Evolutionary conservation across 1,140 invertebrate genomes (phyloP), one percentile per base, ranked within the genome.

Genomic region (Homarus americanus): DNA sequence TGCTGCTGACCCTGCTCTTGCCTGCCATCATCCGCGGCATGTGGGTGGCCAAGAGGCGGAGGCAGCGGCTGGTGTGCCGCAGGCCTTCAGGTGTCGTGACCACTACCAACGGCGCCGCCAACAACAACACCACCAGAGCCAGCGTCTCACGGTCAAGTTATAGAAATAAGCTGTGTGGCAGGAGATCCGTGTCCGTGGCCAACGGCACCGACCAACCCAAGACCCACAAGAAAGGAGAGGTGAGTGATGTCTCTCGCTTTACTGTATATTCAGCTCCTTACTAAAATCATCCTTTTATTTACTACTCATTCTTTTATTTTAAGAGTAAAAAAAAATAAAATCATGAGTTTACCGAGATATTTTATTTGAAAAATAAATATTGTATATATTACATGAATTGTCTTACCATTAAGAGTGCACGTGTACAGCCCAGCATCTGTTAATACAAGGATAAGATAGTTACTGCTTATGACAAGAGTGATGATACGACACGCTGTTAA

Each of bases 1-100:
- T 97, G 15, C 95, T 97, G 0, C 94, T 98, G n/a, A 98, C 97
- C 0, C 94, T 97, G 0, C 95, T 98, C 1, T 98, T 91, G 66
- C 91, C 91, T 3, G 84, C 91, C 28, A 91, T 91, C 79, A 87
- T 91, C 84, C 44, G 79, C 12, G 91, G 84, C 24, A 91, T 91
- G 91, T 87, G 83, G 79, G 24, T 87, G 41, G 91, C 91, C 36
- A 82, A 86, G 69, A 72, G 44, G 1, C 76, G 91, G 12, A 15
- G 91, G 41, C 79, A 90, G 80, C 75, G 53, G 15, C 87, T 90
- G n/a, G 5, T 66, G 12, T 24, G 36, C 28, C 79, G 79, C 40
- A n/a, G 34, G 9, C 66, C 32, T 2, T 20, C 80, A 2, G 20
- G 5, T 4, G 24, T n/a, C 32, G 38, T 75, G 7, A 40, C 53